Percentiles rank a stretch among this genome's conserved stretches.
phyloP scores from a whole-genome alignment of 2,797 vertebrate genomes.

The Gouania willdenowi region DNA sequence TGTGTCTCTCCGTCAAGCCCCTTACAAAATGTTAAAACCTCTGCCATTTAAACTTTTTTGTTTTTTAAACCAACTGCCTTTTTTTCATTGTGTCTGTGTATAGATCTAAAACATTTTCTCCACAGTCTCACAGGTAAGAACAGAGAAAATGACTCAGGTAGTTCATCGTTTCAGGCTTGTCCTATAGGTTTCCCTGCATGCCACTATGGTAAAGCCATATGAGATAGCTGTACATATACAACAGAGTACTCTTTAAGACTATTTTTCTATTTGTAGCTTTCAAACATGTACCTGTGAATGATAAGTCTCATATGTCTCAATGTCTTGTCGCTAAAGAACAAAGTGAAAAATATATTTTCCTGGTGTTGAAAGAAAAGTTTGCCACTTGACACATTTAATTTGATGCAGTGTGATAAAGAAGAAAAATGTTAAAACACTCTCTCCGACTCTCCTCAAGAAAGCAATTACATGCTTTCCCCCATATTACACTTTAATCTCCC shows the following conservation, averaged over 20 bases:
- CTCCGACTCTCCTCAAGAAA: neutral
- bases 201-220: constrained; percentile 79
- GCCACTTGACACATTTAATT: neutral
- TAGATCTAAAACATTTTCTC: constrained; percentile 45
- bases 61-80: no score
- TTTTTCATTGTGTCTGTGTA: constrained; percentile 27
- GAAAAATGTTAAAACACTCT: neutral
- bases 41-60: no score
- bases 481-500: constrained; percentile 5
- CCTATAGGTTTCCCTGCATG: constrained; percentile 76
- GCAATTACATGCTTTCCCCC: constrained; percentile 1
- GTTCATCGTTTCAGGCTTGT: constrained; percentile 75
- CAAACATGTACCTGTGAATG: constrained; percentile 44
- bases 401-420: neutral
- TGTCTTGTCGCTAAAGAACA: constrained; percentile 25
- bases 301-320: constrained; percentile 37
- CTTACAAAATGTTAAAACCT: no score
- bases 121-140: constrained; percentile 38
- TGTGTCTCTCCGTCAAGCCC: no score
- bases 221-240: constrained; percentile 70
- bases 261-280: constrained; percentile 77
- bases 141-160: constrained; percentile 78
- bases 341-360: constrained; percentile 3
- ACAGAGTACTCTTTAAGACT: constrained; percentile 71
- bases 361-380: constrained; percentile 1